Evolutionary conservation across 2,888 invertebrate genomes (phyloP).

Genomic region (Diabrotica balteata): DNA sequence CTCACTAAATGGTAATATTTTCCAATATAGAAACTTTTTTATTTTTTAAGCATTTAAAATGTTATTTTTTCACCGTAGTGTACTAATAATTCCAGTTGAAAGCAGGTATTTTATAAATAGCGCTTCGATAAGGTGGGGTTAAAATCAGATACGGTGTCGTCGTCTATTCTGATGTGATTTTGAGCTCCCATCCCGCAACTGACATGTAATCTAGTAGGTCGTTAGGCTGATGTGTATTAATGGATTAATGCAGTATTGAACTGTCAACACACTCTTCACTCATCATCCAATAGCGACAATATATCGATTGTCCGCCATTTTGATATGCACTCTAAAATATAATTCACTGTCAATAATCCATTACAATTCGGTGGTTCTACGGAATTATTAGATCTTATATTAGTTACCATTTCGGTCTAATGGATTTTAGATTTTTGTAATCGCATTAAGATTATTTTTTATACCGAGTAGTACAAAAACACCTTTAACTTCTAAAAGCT

Average conservation of each 20-base stretch:
- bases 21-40: too few relatives aligned
- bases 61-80: too few relatives aligned
- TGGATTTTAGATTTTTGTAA: too few relatives aligned
- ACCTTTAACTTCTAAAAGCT: too few relatives aligned
- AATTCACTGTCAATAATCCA: constrained; percentile 46
- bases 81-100: constrained; percentile 3
- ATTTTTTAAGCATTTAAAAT: too few relatives aligned
- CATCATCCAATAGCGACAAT: constrained; percentile 56
- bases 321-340: constrained; percentile 49
- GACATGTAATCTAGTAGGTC: constrained; percentile 54
- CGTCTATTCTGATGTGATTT: constrained; percentile 48
- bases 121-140: constrained; percentile 41
- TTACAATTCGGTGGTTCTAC: constrained; percentile 24
- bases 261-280: constrained; percentile 58
- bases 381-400: background rate
- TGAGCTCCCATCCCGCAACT: constrained; percentile 50
- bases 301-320: constrained; percentile 55
- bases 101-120: constrained; percentile 35
- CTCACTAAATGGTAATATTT: too few relatives aligned
- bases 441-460: too few relatives aligned
- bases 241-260: constrained; percentile 61
- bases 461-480: too few relatives aligned
- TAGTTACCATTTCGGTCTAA: too few relatives aligned
- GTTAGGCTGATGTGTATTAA: constrained; percentile 60
- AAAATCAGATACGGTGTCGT: constrained; percentile 48